Conservation (phyloP, 2,888 invertebrate species). For the Lasius fuliginosus region DNA sequence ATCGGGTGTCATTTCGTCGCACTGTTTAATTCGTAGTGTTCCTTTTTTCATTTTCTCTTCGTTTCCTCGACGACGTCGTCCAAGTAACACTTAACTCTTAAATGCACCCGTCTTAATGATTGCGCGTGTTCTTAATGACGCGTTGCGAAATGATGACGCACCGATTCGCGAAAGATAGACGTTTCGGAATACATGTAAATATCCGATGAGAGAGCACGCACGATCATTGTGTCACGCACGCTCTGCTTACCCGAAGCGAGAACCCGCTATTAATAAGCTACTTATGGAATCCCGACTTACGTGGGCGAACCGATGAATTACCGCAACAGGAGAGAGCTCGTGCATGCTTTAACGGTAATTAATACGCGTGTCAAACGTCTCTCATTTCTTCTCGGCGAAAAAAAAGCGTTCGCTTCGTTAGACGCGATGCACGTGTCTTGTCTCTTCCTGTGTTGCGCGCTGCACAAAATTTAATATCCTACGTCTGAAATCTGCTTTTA, state of each 20-base stretch:
- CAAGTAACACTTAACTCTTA: constrained; percentile 20
- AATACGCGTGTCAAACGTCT: constrained; percentile 61
- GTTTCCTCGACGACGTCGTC: constrained; percentile 2
- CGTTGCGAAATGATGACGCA: constrained; percentile 55
- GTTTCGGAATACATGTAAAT: constrained; percentile 67
- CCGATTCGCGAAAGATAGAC: constrained; percentile 41
- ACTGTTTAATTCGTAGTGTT: not conserved
- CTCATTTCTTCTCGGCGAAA: constrained; percentile 7
- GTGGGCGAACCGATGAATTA: constrained; percentile 82
- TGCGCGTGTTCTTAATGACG: constrained; percentile 48
- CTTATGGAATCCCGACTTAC: constrained; percentile 81
- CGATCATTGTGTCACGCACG: not conserved
- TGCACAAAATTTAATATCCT: not conserved
- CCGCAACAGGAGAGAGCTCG: constrained; percentile 49
- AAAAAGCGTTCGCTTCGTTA: not conserved
- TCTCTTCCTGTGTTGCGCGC: not conserved
- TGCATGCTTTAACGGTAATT: constrained; percentile 65
- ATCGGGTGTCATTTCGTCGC: constrained; percentile 4
- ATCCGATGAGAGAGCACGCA: constrained; percentile 37
- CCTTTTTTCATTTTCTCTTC: not conserved
- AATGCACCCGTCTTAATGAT: constrained; percentile 30
- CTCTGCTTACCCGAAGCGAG: constrained; percentile 29
- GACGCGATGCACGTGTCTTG: not conserved
- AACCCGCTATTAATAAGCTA: constrained; percentile 81
- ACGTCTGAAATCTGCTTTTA: not conserved